Evolutionary conservation across 1,140 invertebrate species (phyloP).

Genomic region (Aphelenchoides fujianensis): DNA sequence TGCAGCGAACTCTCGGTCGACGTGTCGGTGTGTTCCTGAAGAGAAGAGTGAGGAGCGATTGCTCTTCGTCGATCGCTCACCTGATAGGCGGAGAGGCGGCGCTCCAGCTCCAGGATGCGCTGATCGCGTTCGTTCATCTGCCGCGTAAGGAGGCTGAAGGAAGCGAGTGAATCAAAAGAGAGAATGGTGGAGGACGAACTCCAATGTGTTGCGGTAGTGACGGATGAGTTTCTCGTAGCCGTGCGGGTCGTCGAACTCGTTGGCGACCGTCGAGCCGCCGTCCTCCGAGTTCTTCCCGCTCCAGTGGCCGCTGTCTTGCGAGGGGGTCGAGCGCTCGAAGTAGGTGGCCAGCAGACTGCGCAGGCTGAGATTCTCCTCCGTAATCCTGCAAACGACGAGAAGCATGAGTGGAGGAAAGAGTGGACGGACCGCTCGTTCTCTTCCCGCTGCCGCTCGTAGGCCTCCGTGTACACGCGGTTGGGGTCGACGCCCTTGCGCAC

Average conservation of each 20-base stretch:
- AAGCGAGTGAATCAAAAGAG: too few species aligned
- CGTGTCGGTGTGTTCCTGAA: too few species aligned
- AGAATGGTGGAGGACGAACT: too few species aligned
- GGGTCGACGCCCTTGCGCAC: background rate
- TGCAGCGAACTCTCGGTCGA: too few species aligned
- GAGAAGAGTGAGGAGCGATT: too few species aligned
- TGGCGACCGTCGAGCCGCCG: slow-evolving; percentile 23
- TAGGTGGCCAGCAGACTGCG: slow-evolving; percentile 31
- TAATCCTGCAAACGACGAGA: slow-evolving; percentile 19
- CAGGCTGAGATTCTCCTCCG: slow-evolving; percentile 35
- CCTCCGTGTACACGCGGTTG: background rate
- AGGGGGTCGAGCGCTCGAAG: slow-evolving; percentile 30
- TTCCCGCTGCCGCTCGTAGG: background rate
- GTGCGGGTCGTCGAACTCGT: slow-evolving; percentile 43
- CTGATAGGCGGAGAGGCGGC: too few species aligned
- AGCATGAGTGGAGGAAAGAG: slow-evolving; percentile 18
- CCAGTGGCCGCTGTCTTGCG: slow-evolving; percentile 42
- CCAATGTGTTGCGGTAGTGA: slow-evolving; percentile 39
- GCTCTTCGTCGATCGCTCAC: too few species aligned
- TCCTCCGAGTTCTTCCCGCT: slow-evolving; percentile 34
- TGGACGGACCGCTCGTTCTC: background rate
- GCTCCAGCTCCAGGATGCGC: too few species aligned
- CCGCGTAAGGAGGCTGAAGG: too few species aligned
- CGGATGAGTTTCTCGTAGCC: slow-evolving; percentile 35
- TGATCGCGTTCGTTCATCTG: too few species aligned